phyloP scores from a whole-genome alignment of 2,113 vertebrate species.

The Colistium nudipinnis region DNA sequence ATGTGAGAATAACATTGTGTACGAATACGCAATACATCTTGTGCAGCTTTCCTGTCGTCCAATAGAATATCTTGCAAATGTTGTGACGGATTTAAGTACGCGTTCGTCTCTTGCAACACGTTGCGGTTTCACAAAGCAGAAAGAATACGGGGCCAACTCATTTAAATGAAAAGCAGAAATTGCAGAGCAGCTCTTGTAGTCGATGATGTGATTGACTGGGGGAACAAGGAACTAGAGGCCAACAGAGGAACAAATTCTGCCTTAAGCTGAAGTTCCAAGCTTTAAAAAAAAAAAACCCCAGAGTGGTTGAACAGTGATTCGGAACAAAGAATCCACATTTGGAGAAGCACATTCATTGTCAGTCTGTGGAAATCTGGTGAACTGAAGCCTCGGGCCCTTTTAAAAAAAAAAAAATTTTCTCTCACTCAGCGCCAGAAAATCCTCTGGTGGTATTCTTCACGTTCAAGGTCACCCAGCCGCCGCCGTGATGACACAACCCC shows the following conservation, averaged over 20 bases:
- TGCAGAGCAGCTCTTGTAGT: no score
- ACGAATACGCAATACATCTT: no score
- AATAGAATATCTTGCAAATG: no score
- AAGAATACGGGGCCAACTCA: no score
- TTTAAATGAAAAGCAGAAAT: no score
- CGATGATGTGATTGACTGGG: background rate
- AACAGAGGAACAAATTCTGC: background rate
- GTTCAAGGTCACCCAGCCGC: slow-evolving; percentile 7
- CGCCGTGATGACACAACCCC: slow-evolving; percentile 26
- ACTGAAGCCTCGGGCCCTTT: slow-evolving; percentile 6
- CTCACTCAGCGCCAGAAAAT: slow-evolving; percentile 9
- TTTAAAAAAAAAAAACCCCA: background rate
- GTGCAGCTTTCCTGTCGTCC: no score
- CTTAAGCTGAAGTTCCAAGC: background rate
- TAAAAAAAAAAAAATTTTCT: no score
- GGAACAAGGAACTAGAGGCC: background rate
- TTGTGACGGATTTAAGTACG: no score
- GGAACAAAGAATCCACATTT: background rate
- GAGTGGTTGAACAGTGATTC: background rate
- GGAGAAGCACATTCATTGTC: background rate
- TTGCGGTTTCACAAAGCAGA: no score
- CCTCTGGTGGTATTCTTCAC: slow-evolving; percentile 20
- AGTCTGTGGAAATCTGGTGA: background rate
- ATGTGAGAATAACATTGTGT: no score
- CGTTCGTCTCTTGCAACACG: no score